Evolutionary conservation across 2,888 invertebrate genomes (phyloP).

Genomic region (Nebria brevicollis): DNA sequence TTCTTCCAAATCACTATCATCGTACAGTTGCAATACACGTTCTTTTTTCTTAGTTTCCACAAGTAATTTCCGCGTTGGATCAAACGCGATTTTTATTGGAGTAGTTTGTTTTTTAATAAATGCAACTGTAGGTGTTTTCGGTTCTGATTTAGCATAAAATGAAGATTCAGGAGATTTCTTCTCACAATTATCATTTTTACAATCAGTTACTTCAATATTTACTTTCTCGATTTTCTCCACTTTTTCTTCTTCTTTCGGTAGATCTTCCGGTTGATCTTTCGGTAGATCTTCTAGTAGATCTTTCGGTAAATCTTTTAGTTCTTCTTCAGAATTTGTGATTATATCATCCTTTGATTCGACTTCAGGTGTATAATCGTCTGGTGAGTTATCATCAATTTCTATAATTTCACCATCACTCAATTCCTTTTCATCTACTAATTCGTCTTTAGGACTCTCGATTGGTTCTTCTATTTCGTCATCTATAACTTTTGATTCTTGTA

Average conservation of each 20-base stretch:
- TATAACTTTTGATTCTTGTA: slow-evolving; percentile 59
- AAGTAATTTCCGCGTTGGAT: slow-evolving; percentile 47
- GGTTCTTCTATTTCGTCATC: slow-evolving; percentile 45
- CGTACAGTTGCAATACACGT: slow-evolving; percentile 46
- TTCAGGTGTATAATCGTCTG: slow-evolving; percentile 39
- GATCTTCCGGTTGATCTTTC: slow-evolving; percentile 48
- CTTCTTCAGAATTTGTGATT: slow-evolving; percentile 27
- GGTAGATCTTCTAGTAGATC: slow-evolving; percentile 45
- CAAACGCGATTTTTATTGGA: slow-evolving; percentile 35
- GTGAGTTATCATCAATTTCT: slow-evolving; percentile 37
- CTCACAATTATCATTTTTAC: slow-evolving; percentile 50
- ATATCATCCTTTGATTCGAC: slow-evolving; percentile 43
- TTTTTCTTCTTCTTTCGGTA: slow-evolving; percentile 50
- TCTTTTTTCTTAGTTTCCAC: slow-evolving; percentile 47
- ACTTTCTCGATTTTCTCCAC: slow-evolving; percentile 51
- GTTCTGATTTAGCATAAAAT: slow-evolving; percentile 15
- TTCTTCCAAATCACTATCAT: slow-evolving; percentile 49
- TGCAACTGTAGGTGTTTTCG: neutral
- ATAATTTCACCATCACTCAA: slow-evolving; percentile 51
- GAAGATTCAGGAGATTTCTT: slow-evolving; percentile 48
- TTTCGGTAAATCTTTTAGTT: slow-evolving; percentile 48
- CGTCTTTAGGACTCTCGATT: slow-evolving; percentile 53
- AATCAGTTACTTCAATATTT: slow-evolving; percentile 18
- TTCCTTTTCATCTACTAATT: slow-evolving; percentile 51
- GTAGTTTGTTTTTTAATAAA: slow-evolving; percentile 28